phyloP scores from a whole-genome alignment of 2,888 invertebrate species.

The Hydroisotoma schaefferi region DNA sequence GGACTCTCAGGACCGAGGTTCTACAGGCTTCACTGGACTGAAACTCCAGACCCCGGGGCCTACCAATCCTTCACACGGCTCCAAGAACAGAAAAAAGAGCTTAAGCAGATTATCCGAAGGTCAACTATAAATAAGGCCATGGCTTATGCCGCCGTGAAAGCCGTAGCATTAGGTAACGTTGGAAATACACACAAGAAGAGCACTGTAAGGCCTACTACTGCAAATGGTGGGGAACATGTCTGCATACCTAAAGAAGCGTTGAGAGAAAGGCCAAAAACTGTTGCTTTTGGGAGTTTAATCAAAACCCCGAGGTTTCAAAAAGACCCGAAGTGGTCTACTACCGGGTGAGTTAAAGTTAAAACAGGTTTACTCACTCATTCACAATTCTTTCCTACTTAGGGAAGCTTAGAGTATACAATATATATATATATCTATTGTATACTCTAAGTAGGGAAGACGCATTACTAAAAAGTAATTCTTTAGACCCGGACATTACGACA shows the following conservation, averaged over 20 bases:
- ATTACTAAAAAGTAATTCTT: background rate
- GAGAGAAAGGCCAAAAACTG: too few species aligned
- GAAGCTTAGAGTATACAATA: background rate
- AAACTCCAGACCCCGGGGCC: constrained; percentile 14
- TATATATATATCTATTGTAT: too few species aligned
- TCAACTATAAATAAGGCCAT: background rate
- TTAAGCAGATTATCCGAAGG: constrained; percentile 6
- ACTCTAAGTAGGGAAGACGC: too few species aligned
- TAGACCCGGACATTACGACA: background rate
- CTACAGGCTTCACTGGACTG: background rate
- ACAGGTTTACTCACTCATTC: too few species aligned
- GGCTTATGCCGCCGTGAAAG: background rate
- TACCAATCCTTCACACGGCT: constrained; percentile 16
- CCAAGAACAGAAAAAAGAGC: constrained; percentile 17
- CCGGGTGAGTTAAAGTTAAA: background rate
- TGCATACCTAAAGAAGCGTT: too few species aligned
- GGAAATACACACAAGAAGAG: too few species aligned
- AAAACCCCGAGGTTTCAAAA: background rate
- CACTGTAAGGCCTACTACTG: too few species aligned
- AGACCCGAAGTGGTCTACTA: background rate
- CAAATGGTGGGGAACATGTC: too few species aligned
- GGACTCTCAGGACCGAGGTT: constrained; percentile 19
- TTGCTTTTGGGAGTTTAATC: background rate
- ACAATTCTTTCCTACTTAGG: background rate
- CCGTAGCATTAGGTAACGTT: too few species aligned